These are phyloP conservation scores for Anthopleura xanthogrammica DNA, from an alignment of 92 coral and sea anemone genomes.

Conservation along the genomic window DNA sequence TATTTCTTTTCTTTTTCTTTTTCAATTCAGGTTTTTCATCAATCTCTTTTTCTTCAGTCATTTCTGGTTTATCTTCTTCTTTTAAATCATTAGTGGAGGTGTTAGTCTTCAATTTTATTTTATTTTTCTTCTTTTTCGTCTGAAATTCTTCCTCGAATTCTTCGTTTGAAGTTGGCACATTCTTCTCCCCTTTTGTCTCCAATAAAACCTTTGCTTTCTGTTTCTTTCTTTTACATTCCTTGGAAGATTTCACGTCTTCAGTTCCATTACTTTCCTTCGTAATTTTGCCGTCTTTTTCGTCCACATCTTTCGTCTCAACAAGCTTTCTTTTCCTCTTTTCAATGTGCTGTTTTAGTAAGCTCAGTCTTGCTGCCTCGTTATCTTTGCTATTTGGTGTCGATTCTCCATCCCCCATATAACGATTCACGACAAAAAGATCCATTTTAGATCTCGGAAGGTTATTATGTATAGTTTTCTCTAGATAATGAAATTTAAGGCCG, in stretches of 20 bases:
- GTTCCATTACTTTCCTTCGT: background rate
- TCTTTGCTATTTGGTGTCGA: constrained; percentile 6
- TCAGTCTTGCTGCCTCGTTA: constrained; percentile 21
- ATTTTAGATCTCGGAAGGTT: constrained; percentile 16
- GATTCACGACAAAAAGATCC: constrained; percentile 82
- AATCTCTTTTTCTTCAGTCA: background rate
- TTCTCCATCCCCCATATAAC: constrained; percentile 77
- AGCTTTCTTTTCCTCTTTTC: constrained; percentile 21
- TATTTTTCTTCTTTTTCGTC: constrained; percentile 13
- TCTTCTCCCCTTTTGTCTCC: background rate
- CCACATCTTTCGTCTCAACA: background rate
- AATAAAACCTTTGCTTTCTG: background rate
- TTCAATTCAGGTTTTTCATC: background rate
- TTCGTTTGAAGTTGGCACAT: background rate
- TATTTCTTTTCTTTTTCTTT: constrained; percentile 2
- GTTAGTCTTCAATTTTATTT: background rate
- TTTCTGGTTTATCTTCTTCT: background rate
- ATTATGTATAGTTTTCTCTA: background rate
- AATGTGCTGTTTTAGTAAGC: constrained; percentile 27
- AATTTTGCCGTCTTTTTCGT: background rate
- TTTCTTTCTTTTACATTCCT: constrained; percentile 7
- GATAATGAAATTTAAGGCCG: background rate
- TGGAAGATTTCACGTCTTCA: background rate
- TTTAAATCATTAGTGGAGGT: background rate
- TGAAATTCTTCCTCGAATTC: background rate